phyloP scores from a whole-genome alignment of 2,113 vertebrate genomes.

The Paracanthobrama guichenoti region DNA sequence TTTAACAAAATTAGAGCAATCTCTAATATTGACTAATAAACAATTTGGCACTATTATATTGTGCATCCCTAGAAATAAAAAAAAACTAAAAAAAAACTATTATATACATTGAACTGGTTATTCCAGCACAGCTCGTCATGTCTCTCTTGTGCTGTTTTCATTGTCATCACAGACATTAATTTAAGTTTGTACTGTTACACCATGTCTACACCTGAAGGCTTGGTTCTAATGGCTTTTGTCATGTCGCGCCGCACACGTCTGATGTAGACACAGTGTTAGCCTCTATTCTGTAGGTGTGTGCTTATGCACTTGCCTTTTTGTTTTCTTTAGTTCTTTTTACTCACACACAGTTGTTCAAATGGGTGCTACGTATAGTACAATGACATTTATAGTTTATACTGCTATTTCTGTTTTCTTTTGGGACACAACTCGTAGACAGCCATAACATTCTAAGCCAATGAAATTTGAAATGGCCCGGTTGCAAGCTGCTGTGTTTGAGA shows the following conservation, averaged over 20 bases:
- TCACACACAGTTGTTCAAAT: neutral
- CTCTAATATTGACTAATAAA: too few relatives aligned
- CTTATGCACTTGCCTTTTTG: neutral
- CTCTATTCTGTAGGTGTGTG: neutral
- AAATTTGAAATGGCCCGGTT: slow-evolving; percentile 32
- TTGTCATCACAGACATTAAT: neutral
- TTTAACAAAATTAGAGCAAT: too few relatives aligned
- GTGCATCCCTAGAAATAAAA: too few relatives aligned
- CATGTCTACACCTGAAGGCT: too few relatives aligned
- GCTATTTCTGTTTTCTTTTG: neutral
- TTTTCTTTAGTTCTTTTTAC: neutral
- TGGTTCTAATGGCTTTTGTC: too few relatives aligned
- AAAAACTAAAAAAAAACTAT: too few relatives aligned
- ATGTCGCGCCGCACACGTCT: too few relatives aligned
- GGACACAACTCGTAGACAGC: neutral
- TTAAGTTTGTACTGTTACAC: too few relatives aligned
- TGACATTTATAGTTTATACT: neutral
- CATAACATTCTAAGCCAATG: slow-evolving; percentile 29
- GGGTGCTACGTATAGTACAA: neutral
- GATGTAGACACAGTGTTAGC: neutral
- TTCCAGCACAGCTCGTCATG: too few relatives aligned
- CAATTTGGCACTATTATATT: too few relatives aligned
- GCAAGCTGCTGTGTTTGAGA: slow-evolving; percentile 21
- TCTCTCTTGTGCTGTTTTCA: too few relatives aligned
- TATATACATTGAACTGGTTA: too few relatives aligned